These are phyloP conservation scores for Lamproptera curius DNA, from an alignment of 2,888 invertebrate genomes.

Conservation along the genomic window DNA sequence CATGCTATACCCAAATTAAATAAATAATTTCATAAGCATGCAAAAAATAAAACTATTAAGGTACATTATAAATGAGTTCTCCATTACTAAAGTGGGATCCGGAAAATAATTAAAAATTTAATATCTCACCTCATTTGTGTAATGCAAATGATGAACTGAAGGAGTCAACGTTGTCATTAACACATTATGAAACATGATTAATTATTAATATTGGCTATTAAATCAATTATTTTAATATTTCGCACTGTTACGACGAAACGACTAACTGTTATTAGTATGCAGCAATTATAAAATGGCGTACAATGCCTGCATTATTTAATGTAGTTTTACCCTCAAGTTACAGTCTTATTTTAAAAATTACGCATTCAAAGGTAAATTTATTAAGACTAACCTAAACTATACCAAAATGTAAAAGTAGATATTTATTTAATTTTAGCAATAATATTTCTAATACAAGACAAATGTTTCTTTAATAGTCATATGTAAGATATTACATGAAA, in stretches of 20 bases:
- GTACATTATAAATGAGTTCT: background rate
- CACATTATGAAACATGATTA: slow-evolving; percentile 48
- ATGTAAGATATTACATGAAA: too few relatives aligned
- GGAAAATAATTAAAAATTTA: slow-evolving; percentile 3
- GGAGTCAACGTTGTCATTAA: slow-evolving; percentile 42
- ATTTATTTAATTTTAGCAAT: too few relatives aligned
- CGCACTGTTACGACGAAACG: slow-evolving; percentile 4
- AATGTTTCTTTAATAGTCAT: too few relatives aligned
- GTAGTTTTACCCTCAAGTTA: slow-evolving; percentile 11
- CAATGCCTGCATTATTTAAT: background rate
- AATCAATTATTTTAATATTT: slow-evolving; percentile 13
- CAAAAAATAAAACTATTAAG: background rate
- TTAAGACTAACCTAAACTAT: too few relatives aligned
- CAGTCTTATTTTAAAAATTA: too few relatives aligned
- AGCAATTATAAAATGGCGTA: background rate
- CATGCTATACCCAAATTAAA: too few relatives aligned
- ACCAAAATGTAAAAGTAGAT: too few relatives aligned
- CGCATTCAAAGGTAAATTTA: too few relatives aligned
- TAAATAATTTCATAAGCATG: too few relatives aligned
- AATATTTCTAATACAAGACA: too few relatives aligned
- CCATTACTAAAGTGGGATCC: background rate
- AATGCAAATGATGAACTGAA: too few relatives aligned
- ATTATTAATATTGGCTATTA: slow-evolving; percentile 5
- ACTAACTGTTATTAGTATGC: background rate
- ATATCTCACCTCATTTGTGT: slow-evolving; percentile 45